Conservation (phyloP, 1,140 invertebrate genomes). For the Caenorhabditis briggsae region DNA sequence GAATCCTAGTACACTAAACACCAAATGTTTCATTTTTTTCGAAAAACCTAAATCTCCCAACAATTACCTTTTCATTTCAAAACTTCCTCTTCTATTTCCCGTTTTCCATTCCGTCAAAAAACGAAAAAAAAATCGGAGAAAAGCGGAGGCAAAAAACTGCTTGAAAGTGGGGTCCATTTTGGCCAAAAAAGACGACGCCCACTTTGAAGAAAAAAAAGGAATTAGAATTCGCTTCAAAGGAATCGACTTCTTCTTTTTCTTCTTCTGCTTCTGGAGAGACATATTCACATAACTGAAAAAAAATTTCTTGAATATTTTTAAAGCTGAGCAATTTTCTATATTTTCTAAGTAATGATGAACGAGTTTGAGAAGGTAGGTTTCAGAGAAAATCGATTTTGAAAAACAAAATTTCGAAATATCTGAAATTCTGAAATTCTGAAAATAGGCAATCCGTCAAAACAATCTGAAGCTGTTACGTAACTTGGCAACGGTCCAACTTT, state of each 20-base stretch:
- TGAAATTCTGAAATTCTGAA: no score
- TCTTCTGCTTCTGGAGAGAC: neutral
- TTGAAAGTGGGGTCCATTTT: no score
- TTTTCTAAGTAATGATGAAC: conserved; percentile 17
- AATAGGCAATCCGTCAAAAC: conserved; percentile 45
- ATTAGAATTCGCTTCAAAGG: conserved; percentile 49
- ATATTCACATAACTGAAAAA: conserved; percentile 2
- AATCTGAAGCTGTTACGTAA: conserved; percentile 54
- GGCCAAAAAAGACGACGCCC: conserved; percentile 3
- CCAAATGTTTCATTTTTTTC: neutral
- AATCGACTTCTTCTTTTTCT: neutral
- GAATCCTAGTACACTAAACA: no score
- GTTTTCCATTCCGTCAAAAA: conserved; percentile 15
- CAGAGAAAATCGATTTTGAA: neutral
- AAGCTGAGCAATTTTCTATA: neutral
- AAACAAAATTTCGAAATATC: no score
- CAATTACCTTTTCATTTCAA: neutral
- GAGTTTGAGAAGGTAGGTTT: conserved; percentile 32
- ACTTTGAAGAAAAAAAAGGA: neutral
- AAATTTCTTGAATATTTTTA: no score
- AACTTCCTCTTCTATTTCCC: conserved; percentile 9
- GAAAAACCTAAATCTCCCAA: neutral
- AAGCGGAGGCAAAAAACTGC: neutral
- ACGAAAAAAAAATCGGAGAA: neutral
- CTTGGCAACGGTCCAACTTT: conserved; percentile 25